Base-by-base conservation (phyloP, 2,113 vertebrate genomes). In the Pteronura brasiliensis region DNA sequence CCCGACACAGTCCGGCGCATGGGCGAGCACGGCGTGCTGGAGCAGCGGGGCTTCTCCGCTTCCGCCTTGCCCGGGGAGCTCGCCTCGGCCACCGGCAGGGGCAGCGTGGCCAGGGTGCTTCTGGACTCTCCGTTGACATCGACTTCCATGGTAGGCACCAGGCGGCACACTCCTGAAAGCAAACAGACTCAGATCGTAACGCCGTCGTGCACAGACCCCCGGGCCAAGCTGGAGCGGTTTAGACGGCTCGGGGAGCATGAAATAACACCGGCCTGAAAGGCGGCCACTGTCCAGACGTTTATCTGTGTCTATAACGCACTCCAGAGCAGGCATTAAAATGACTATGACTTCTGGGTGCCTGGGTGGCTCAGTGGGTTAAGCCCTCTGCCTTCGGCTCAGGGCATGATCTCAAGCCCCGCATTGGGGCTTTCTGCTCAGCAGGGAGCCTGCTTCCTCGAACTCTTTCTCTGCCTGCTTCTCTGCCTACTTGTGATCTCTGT, bases 11-110 rank as follows among this genome's bases (percentile, higher is more conserved):
- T 99, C 83, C 98, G 99, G 96, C 99, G 99, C 98, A 99, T 99
- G 0, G 99, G 99, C 0, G 99, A 99, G 97, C 99, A 99, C 0
- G 99, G 99, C 0, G 99, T 99, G 98, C 99, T 99, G 97, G 99
- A 99, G 93, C 99, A 99, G 85, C 99, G 99, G 1, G 99, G 99
- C 87, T 99, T 99, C 97, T 99, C 99, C 0, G 98, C 93, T 94
- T 99, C 99, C 0, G 98, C 97, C 94, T 99, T 99, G 47, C 98
- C 97, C 0, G 98, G 98, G 82, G 99, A 97, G 98, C 99, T 99
- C 87, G 98, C 98, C 96, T 99, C 99, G 1, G 98, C 96, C 95
- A 97, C 97, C 27, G 99, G 98, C 74, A 99, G 97, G n/a, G 99
- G 98, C 34, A 99, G 98, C 34, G 99, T 98, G 39, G 99, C 99